Evolutionary conservation across 2,888 invertebrate species (phyloP).

Genomic region (Drosophila conformis): DNA sequence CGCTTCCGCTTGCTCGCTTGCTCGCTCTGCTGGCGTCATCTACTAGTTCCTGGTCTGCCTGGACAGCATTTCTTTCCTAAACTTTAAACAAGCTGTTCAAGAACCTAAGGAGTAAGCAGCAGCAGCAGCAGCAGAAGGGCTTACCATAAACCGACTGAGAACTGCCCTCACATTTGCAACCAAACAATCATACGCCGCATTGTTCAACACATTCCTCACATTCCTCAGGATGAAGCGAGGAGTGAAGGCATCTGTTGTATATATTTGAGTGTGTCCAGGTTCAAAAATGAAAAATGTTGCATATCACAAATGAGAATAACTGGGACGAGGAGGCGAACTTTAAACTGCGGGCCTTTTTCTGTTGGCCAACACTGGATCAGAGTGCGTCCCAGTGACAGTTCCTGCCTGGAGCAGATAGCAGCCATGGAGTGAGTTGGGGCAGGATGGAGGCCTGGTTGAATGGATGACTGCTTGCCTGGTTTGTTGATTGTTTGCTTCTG

Average conservation of each 20-base stretch:
- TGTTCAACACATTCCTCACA: constrained; percentile 42
- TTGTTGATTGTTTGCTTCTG: constrained; percentile 6
- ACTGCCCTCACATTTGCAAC: constrained; percentile 56
- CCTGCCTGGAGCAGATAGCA: constrained; percentile 41
- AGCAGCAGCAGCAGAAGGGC: constrained; percentile 4
- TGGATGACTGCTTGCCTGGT: constrained; percentile 27
- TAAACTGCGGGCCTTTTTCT: constrained; percentile 66
- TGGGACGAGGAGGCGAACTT: constrained; percentile 46
- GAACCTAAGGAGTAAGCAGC: no score
- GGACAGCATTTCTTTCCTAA: constrained; percentile 38
- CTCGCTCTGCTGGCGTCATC: neutral
- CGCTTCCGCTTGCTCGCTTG: constrained; percentile 29
- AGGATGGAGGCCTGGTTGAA: constrained; percentile 5
- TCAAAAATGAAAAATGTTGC: constrained; percentile 48
- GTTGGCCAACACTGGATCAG: constrained; percentile 4
- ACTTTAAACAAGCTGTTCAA: constrained; percentile 13
- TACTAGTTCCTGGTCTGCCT: constrained; percentile 19
- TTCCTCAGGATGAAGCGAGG: neutral
- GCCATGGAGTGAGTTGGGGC: constrained; percentile 40
- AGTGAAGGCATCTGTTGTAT: constrained; percentile 39
- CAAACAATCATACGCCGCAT: constrained; percentile 78
- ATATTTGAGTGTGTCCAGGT: constrained; percentile 46
- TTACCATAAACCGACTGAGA: constrained; percentile 50
- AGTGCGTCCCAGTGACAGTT: constrained; percentile 15
- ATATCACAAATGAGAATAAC: constrained; percentile 39